Evolutionary conservation across 37 sponge, comb jelly and placozoan genomes (phyloP).

Genomic region (Theonella swinhoei): DNA sequence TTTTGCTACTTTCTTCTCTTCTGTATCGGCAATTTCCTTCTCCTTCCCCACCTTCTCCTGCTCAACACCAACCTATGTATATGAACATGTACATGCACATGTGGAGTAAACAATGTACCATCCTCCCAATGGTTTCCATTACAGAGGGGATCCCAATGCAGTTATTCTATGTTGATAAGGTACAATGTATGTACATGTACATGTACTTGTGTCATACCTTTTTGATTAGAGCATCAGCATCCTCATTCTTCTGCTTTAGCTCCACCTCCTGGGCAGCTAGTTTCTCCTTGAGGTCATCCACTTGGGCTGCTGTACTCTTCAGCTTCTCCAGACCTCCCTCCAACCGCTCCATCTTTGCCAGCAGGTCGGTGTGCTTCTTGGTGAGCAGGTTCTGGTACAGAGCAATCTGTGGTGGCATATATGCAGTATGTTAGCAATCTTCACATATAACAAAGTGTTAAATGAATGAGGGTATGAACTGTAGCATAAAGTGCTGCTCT

Average conservation of each 20-base stretch:
- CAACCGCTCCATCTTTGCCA: slow-evolving; percentile 89
- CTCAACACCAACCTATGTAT: slow-evolving; percentile 81
- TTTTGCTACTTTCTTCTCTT: slow-evolving; percentile 96
- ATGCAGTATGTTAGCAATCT: too few relatives aligned
- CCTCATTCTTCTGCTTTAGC: slow-evolving; percentile 98
- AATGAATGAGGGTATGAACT: neutral
- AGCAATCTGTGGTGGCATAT: slow-evolving; percentile 77
- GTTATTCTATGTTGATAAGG: too few relatives aligned
- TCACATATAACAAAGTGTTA: neutral
- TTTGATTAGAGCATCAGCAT: slow-evolving; percentile 96
- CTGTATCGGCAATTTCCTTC: slow-evolving; percentile 96
- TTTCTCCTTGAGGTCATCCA: slow-evolving; percentile 98
- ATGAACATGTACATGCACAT: neutral
- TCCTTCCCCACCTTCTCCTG: slow-evolving; percentile 96
- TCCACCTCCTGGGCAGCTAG: slow-evolving; percentile 96
- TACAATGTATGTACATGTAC: too few relatives aligned
- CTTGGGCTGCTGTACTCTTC: slow-evolving; percentile 92
- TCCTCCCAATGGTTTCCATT: too few relatives aligned
- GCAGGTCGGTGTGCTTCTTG: slow-evolving; percentile 84
- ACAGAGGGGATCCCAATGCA: too few relatives aligned
- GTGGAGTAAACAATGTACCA: too few relatives aligned
- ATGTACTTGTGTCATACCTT: slow-evolving; percentile 33
- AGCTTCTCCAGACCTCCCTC: slow-evolving; percentile 96
- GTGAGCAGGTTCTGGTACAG: slow-evolving; percentile 84
- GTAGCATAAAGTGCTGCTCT: neutral